Evolutionary conservation across 1,140 invertebrate species (phyloP).

Genomic region (Drosophila erecta): DNA sequence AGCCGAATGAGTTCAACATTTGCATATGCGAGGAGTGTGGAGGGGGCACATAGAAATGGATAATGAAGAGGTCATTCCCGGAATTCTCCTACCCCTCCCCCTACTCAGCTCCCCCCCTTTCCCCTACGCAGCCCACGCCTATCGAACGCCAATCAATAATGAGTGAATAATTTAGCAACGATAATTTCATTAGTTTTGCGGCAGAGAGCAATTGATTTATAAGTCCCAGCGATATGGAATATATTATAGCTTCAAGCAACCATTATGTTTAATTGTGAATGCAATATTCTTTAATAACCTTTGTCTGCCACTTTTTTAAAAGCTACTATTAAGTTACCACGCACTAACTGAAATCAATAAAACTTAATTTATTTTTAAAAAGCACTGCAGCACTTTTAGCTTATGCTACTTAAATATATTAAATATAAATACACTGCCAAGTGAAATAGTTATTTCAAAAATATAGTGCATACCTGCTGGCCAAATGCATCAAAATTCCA

Average conservation of each 20-base stretch:
- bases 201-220: constrained; percentile 4
- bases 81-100: neutral
- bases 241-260: neutral
- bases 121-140: fast-evolving
- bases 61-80: constrained; percentile 10
- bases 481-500: too few relatives aligned
- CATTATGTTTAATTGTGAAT: neutral
- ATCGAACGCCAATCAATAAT: constrained; percentile 21
- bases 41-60: neutral
- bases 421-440: too few relatives aligned
- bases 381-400: too few relatives aligned
- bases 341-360: too few relatives aligned
- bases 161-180: constrained; percentile 17
- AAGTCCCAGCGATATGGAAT: neutral
- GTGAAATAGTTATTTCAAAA: too few relatives aligned
- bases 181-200: constrained; percentile 13
- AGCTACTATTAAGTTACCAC: too few relatives aligned
- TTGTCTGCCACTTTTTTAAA: too few relatives aligned
- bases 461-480: too few relatives aligned
- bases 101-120: fast-evolving
- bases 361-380: too few relatives aligned
- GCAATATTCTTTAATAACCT: neutral
- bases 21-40: constrained; percentile 18
- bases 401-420: too few relatives aligned
- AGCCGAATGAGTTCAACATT: constrained; percentile 25